Percentiles rank a stretch among this genome's conserved stretches.
These are phyloP conservation scores for Rhyzopertha dominica DNA, from an alignment of 1,140 invertebrate species.

Conservation along the genomic window DNA sequence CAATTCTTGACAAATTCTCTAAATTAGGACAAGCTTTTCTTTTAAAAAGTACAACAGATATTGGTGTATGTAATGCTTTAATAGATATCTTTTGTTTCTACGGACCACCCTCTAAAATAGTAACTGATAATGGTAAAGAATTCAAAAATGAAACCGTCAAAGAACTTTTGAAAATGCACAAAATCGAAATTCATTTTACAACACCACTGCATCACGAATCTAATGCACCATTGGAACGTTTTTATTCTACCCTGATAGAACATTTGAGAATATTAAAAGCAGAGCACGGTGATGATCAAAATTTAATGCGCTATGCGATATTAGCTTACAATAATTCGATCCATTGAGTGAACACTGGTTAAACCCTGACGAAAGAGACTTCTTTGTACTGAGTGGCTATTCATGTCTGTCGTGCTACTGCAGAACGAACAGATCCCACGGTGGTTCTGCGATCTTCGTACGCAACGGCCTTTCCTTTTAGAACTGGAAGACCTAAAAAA, in stretches of 20 bases:
- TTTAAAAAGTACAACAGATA: too few relatives aligned
- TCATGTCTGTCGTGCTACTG: too few relatives aligned
- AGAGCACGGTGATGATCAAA: neutral
- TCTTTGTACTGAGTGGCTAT: too few relatives aligned
- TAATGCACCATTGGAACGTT: slow-evolving; percentile 13
- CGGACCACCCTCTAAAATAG: slow-evolving; percentile 9
- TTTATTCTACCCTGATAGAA: slow-evolving; percentile 18
- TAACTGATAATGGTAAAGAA: slow-evolving; percentile 11
- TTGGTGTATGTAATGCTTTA: too few relatives aligned
- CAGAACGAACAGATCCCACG: too few relatives aligned
- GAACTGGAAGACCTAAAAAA: too few relatives aligned
- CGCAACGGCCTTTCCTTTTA: too few relatives aligned
- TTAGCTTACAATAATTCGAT: slow-evolving; percentile 1
- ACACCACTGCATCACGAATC: slow-evolving; percentile 12
- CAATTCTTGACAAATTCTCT: too few relatives aligned
- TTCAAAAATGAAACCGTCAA: slow-evolving; percentile 18
- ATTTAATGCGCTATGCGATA: neutral
- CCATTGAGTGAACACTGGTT: too few relatives aligned
- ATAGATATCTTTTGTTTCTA: neutral
- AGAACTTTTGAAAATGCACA: slow-evolving; percentile 15
- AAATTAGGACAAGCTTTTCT: too few relatives aligned
- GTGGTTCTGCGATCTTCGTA: too few relatives aligned
- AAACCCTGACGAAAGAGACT: too few relatives aligned
- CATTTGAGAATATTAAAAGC: slow-evolving; percentile 9
- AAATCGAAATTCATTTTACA: slow-evolving; percentile 15